phyloP scores from a whole-genome alignment of 2,797 vertebrate species.

The Mallotus villosus region DNA sequence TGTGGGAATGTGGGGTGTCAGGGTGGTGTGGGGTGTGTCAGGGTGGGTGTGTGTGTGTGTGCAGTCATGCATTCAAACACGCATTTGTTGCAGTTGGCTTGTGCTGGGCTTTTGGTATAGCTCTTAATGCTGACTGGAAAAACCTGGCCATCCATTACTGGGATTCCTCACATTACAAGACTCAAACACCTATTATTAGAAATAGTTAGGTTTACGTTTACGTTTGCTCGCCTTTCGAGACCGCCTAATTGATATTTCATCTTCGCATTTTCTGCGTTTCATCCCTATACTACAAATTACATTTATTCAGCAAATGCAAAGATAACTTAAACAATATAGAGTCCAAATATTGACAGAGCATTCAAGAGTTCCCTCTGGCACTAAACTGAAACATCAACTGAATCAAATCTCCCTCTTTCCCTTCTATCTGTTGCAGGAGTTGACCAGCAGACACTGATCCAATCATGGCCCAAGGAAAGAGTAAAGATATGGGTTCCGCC shows the following conservation, averaged over 20 bases:
- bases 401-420: neutral
- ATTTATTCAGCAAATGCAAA: neutral
- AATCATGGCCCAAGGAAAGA: conserved; percentile 77
- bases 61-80: conserved; percentile 45
- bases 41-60: conserved; percentile 22
- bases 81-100: conserved; percentile 39
- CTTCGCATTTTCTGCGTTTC: neutral
- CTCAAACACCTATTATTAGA: neutral
- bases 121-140: conserved; percentile 17
- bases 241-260: neutral
- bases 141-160: conserved; percentile 7
- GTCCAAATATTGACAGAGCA: neutral
- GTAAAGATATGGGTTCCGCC: conserved; percentile 79
- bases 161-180: neutral
- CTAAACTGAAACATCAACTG: neutral
- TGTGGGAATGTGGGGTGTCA: conserved; percentile 43
- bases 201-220: neutral
- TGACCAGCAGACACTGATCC: conserved; percentile 60
- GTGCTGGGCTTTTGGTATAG: conserved; percentile 24
- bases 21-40: conserved; percentile 2
- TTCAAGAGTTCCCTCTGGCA: neutral
- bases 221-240: neutral
- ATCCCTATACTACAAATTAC: neutral
- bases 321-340: too few species aligned
- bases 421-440: conserved; percentile 39